phyloP scores from a whole-genome alignment of 2,888 invertebrate species.

The Monopis laevigella region DNA sequence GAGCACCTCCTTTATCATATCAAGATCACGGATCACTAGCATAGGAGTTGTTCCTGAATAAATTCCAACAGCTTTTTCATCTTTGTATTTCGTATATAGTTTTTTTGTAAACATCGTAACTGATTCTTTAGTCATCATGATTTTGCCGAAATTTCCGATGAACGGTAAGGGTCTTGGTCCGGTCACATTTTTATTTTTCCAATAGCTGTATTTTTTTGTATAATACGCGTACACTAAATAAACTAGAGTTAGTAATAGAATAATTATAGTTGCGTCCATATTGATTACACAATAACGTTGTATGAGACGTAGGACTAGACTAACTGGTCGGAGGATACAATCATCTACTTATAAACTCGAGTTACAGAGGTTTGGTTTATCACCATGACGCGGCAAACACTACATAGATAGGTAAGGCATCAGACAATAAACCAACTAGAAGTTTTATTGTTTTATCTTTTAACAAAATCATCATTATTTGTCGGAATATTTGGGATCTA shows the following conservation, averaged over 20 bases:
- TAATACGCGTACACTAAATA: slow-evolving; percentile 17
- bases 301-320: background rate
- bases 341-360: slow-evolving; percentile 1
- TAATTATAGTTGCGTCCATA: background rate
- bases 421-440: too few relatives aligned
- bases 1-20: slow-evolving; percentile 13
- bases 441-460: too few relatives aligned
- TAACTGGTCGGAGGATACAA: background rate
- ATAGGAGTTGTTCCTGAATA: slow-evolving; percentile 20
- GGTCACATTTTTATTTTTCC: slow-evolving; percentile 22
- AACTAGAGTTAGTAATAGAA: slow-evolving; percentile 1
- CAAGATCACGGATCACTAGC: slow-evolving; percentile 22
- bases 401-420: too few relatives aligned
- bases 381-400: slow-evolving; percentile 3
- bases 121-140: slow-evolving; percentile 18
- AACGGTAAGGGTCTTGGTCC: slow-evolving; percentile 23
- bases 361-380: background rate
- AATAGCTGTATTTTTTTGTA: slow-evolving; percentile 22
- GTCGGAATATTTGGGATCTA: too few relatives aligned
- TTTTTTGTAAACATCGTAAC: slow-evolving; percentile 19
- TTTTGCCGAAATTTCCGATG: slow-evolving; percentile 24
- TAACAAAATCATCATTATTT: too few relatives aligned
- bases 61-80: slow-evolving; percentile 26
- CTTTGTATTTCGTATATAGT: slow-evolving; percentile 21
- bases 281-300: background rate